phyloP scores from a whole-genome alignment of 2,113 vertebrate genomes.

The Lontra canadensis region DNA sequence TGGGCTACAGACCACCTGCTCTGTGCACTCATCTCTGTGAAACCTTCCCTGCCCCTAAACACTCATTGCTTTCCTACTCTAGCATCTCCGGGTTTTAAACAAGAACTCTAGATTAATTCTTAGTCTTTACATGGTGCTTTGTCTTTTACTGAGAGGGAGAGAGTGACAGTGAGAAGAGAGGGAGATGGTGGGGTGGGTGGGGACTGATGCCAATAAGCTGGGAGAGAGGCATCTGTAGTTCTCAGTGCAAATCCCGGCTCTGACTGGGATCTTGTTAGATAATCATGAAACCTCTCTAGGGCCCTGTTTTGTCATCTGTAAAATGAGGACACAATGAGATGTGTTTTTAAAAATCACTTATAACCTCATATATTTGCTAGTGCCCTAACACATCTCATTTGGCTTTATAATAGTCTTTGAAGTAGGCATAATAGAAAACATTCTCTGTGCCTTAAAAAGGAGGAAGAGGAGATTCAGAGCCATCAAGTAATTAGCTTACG shows the following conservation, averaged over 20 bases:
- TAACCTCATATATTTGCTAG: background rate
- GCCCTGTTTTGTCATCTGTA: background rate
- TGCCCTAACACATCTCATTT: background rate
- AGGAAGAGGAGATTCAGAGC: background rate
- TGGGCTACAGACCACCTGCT: constrained; percentile 6
- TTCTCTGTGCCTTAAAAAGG: background rate
- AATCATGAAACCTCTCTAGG: background rate
- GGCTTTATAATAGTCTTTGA: background rate
- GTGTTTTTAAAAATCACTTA: constrained; percentile 18
- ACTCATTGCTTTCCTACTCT: background rate
- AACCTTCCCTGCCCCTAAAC: background rate
- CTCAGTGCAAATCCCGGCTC: background rate
- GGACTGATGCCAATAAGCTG: background rate
- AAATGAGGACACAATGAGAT: background rate
- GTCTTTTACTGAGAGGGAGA: background rate
- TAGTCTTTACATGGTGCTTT: background rate
- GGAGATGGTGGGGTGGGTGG: too few relatives aligned
- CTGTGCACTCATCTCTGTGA: background rate
- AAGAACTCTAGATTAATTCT: background rate
- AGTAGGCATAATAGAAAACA: background rate
- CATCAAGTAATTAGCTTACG: background rate
- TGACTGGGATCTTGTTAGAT: background rate
- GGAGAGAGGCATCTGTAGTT: background rate
- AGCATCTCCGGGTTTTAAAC: background rate
- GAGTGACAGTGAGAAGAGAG: background rate